These are phyloP conservation scores for Tetranychus truncatus DNA, from an alignment of 2,888 invertebrate genomes.

Conservation along the genomic window DNA sequence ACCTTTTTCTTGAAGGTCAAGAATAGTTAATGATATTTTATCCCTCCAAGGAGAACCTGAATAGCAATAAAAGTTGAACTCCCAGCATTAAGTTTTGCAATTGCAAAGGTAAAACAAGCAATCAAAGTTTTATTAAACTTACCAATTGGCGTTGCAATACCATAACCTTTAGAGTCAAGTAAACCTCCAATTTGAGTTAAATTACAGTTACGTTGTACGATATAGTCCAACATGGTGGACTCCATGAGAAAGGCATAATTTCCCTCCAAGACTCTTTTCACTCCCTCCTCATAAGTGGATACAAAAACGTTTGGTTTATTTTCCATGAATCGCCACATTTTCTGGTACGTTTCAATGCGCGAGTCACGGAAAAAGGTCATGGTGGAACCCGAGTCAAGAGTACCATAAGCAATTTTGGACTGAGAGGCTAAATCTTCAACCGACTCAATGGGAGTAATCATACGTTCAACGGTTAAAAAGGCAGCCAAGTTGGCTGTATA, in stretches of 20 bases:
- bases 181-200: conserved; percentile 59
- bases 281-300: conserved; percentile 72
- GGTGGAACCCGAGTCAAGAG: conserved; percentile 76
- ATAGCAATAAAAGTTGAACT: background rate
- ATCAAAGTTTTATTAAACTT: background rate
- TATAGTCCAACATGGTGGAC: conserved; percentile 66
- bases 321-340: conserved; percentile 53
- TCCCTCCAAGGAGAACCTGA: conserved; percentile 74
- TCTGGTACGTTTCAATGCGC: conserved; percentile 40
- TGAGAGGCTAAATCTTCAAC: conserved; percentile 87
- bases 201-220: conserved; percentile 79
- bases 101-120: background rate
- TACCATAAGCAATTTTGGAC: conserved; percentile 78
- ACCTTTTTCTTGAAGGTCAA: conserved; percentile 79
- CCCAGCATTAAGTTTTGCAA: background rate
- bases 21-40: conserved; percentile 76
- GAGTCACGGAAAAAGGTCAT: conserved; percentile 72
- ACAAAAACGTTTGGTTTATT: conserved; percentile 62
- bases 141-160: conserved; percentile 80
- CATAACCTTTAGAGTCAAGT: conserved; percentile 72
- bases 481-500: conserved; percentile 96
- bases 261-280: conserved; percentile 59
- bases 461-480: conserved; percentile 86
- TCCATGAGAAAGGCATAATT: conserved; percentile 69
- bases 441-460: conserved; percentile 82